These are phyloP conservation scores for Kryptolebias ocellatus DNA, from an alignment of 2,797 vertebrate species.

Conservation along the genomic window DNA sequence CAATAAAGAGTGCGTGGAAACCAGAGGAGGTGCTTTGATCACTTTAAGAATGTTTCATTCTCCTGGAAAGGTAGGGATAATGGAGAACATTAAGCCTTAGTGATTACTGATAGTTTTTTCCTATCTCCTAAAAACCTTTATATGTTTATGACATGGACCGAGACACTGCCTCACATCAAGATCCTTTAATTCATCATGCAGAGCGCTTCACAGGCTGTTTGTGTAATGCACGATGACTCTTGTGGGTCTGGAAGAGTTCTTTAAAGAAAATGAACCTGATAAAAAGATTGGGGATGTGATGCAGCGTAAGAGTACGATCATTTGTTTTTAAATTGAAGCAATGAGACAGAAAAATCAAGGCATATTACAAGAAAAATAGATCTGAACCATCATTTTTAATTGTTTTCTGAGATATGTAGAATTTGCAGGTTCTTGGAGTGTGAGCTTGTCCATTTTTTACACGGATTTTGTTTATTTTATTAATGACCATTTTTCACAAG, in stretches of 20 bases:
- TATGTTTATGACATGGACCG: background rate
- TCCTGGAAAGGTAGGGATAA: constrained; percentile 9
- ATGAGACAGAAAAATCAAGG: constrained; percentile 12
- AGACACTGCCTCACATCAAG: background rate
- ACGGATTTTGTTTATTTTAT: too few species aligned
- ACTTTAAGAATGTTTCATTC: constrained; percentile 22
- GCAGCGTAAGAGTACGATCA: too few species aligned
- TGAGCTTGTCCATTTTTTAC: too few species aligned
- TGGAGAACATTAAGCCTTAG: background rate
- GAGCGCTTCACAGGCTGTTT: background rate
- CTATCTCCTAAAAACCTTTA: background rate
- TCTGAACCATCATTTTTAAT: constrained; percentile 10
- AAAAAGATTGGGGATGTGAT: background rate
- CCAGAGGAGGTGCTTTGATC: constrained; percentile 53
- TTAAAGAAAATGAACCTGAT: constrained; percentile 6
- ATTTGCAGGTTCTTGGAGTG: too few species aligned
- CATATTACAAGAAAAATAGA: background rate
- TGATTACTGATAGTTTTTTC: background rate
- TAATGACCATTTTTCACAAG: too few species aligned
- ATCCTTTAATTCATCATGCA: background rate
- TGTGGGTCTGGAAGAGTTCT: background rate
- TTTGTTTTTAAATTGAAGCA: background rate
- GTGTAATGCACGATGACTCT: background rate
- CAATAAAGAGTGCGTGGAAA: constrained; percentile 49
- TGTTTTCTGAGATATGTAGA: background rate